These are phyloP conservation scores for Mormyrus iriodes DNA, from an alignment of 2,113 vertebrate genomes.

Conservation along the genomic window DNA sequence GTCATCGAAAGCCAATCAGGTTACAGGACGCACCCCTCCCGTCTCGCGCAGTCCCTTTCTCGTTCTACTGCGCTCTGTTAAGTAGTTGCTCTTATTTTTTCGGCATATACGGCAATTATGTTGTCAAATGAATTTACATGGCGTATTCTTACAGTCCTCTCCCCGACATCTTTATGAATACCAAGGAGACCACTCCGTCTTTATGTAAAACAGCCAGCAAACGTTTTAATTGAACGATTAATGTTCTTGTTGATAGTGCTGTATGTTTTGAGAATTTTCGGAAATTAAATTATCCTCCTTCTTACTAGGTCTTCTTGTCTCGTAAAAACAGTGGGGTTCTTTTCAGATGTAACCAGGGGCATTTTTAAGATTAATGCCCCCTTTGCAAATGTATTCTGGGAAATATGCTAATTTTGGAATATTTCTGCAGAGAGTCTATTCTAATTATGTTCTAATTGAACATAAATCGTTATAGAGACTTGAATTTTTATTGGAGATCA, in stretches of 20 bases:
- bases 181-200: background rate
- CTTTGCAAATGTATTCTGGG: background rate
- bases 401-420: conserved; percentile 12
- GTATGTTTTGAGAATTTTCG: background rate
- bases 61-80: conserved; percentile 22
- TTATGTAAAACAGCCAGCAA: background rate
- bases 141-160: background rate
- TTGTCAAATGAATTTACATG: conserved; percentile 3
- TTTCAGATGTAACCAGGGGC: background rate
- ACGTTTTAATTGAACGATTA: background rate
- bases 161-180: background rate
- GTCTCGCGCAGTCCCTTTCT: conserved; percentile 35
- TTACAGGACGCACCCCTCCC: conserved; percentile 22
- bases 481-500: background rate
- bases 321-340: conserved; percentile 10
- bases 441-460: conserved; percentile 3
- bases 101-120: background rate
- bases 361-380: conserved; percentile 6
- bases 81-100: conserved; percentile 42
- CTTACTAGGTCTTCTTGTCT: conserved; percentile 4
- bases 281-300: background rate
- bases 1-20: conserved; percentile 68
- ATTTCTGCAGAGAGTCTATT: background rate
- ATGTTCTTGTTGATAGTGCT: background rate
- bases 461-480: conserved; percentile 1